These are phyloP conservation scores for Chiridota heheva DNA, from an alignment of 35 echinoderm and acorn worm genomes.

Conservation along the genomic window DNA sequence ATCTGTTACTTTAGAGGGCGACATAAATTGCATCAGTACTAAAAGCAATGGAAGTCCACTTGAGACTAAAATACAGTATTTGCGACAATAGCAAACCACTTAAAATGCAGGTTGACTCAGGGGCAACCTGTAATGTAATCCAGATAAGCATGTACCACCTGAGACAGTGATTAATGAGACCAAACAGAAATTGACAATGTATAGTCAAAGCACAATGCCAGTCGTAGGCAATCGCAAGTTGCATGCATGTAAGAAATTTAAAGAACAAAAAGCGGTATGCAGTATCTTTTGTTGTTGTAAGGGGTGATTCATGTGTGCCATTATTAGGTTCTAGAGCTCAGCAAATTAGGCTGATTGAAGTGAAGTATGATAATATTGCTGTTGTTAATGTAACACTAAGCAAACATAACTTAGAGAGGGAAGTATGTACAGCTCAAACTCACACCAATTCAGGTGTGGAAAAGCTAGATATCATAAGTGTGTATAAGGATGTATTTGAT, in stretches of 20 bases:
- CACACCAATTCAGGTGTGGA: background rate
- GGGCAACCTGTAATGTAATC: constrained; percentile 47
- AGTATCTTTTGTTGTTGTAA: constrained; percentile 18
- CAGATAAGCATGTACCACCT: constrained; percentile 11
- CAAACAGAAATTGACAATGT: constrained; percentile 9
- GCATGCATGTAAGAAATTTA: constrained; percentile 22
- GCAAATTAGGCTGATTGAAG: constrained; percentile 29
- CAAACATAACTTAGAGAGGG: background rate
- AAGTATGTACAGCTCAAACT: background rate
- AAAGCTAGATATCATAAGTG: background rate
- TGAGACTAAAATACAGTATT: too few relatives aligned
- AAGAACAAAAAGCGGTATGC: constrained; percentile 27
- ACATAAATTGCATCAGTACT: too few relatives aligned
- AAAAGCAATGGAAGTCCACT: too few relatives aligned
- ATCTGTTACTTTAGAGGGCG: too few relatives aligned
- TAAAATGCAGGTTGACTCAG: constrained; percentile 52
- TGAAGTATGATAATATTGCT: constrained; percentile 32
- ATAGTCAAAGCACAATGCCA: constrained; percentile 22
- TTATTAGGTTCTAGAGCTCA: constrained; percentile 25
- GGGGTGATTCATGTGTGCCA: background rate
- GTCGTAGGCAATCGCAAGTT: constrained; percentile 38
- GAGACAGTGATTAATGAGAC: background rate
- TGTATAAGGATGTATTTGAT: background rate
- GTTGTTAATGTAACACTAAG: background rate
- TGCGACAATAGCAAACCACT: too few relatives aligned